Percentiles rank a stretch among this genome's conserved stretches.
phyloP scores from a whole-genome alignment of 2,797 vertebrate species.

The Fistularia commersonii region DNA sequence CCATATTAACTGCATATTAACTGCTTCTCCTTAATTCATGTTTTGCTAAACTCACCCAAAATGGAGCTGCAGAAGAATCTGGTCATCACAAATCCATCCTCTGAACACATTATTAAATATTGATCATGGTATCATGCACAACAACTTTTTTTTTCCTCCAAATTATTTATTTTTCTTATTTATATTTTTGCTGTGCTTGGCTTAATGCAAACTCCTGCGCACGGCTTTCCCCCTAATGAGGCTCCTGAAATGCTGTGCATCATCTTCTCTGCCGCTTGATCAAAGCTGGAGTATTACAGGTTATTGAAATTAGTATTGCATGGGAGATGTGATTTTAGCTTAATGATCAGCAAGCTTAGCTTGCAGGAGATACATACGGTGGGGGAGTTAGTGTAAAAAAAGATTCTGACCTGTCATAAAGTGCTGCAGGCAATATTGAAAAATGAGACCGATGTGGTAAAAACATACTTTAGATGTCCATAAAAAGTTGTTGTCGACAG shows the following conservation, averaged over 20 bases:
- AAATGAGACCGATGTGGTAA: constrained; percentile 6
- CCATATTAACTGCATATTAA: too few relatives aligned
- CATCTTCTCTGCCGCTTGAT: constrained; percentile 23
- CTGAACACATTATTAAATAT: constrained; percentile 61
- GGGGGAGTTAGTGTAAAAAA: neutral
- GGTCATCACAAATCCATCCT: constrained; percentile 33
- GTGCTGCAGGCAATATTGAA: constrained; percentile 1
- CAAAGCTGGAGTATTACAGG: constrained; percentile 35
- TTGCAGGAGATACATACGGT: constrained; percentile 8
- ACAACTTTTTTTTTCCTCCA: constrained; percentile 15
- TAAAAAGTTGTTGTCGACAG: neutral
- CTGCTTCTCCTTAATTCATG: too few relatives aligned
- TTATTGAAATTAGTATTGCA: constrained; percentile 39
- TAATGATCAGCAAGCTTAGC: constrained; percentile 14
- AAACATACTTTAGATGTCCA: constrained; percentile 16
- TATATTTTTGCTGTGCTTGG: constrained; percentile 18
- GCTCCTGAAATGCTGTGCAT: constrained; percentile 20
- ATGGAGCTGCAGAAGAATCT: constrained; percentile 37
- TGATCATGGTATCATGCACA: constrained; percentile 36
- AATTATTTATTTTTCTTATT: constrained; percentile 8
- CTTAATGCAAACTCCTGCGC: constrained; percentile 15
- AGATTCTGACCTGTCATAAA: constrained; percentile 5
- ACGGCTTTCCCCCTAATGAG: constrained; percentile 44
- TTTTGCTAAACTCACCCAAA: constrained; percentile 30
- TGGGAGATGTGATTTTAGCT: constrained; percentile 15